These are phyloP conservation scores for Eurystomus gularis DNA, from an alignment of 2,113 vertebrate genomes.

Conservation along the genomic window DNA sequence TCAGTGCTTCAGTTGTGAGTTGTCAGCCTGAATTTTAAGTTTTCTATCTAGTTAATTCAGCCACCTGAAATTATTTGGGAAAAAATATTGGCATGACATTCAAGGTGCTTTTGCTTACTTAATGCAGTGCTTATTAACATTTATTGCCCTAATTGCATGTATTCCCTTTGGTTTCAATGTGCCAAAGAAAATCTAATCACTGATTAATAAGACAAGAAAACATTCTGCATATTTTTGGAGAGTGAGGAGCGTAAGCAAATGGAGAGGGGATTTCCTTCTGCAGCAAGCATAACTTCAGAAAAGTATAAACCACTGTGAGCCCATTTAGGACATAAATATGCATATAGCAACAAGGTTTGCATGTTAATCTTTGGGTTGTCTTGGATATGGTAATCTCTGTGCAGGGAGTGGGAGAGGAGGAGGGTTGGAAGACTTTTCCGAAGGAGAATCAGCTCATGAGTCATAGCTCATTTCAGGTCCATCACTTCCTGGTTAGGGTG, in stretches of 20 bases:
- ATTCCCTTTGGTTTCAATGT: conserved; percentile 12
- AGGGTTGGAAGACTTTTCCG: not conserved
- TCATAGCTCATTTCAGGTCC: conserved; percentile 31
- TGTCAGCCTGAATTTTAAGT: not conserved
- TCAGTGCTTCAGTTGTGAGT: not conserved
- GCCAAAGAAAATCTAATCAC: not conserved
- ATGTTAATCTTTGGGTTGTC: not conserved
- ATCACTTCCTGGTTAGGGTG: not conserved
- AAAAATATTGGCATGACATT: not conserved
- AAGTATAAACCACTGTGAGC: not conserved
- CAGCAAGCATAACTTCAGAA: conserved; percentile 1
- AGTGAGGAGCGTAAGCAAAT: not conserved
- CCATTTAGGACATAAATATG: not conserved
- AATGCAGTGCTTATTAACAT: not conserved
- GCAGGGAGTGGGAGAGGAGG: not conserved
- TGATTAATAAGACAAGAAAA: conserved; percentile 7
- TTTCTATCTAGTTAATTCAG: not conserved
- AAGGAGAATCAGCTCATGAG: not conserved
- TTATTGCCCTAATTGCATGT: not conserved
- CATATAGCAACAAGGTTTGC: not conserved
- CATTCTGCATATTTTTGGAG: not conserved
- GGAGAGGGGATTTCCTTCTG: conserved; percentile 20
- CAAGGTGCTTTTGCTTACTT: not conserved
- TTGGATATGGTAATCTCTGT: conserved; percentile 33
- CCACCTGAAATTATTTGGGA: not conserved